A percentile compares a stretch with the other conserved stretches of the same genome.
Evolutionary conservation across 1,140 invertebrate species (phyloP).

Genomic region (Calosoma granatense): DNA sequence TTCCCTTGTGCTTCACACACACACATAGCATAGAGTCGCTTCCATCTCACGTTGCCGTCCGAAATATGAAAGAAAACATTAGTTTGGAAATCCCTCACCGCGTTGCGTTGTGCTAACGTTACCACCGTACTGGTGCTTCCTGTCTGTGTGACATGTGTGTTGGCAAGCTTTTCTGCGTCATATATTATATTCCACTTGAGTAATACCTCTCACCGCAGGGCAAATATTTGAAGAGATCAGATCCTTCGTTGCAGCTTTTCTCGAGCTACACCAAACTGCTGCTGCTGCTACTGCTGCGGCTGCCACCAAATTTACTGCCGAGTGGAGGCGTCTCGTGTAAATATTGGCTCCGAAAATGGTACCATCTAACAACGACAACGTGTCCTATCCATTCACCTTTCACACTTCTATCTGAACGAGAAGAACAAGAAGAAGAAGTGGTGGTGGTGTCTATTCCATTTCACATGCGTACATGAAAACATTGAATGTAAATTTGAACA

Average conservation of each 20-base stretch:
- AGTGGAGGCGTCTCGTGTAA: not conserved
- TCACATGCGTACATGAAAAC: too few species aligned
- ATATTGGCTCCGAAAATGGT: slow-evolving; percentile 5
- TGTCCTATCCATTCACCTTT: too few species aligned
- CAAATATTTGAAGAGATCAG: slow-evolving; percentile 18
- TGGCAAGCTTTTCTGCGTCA: slow-evolving; percentile 12
- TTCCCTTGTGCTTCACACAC: slow-evolving; percentile 15
- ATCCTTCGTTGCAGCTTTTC: slow-evolving; percentile 12
- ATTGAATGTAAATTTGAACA: too few species aligned
- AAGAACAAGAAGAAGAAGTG: too few species aligned
- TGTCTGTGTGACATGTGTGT: slow-evolving; percentile 9
- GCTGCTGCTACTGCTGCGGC: not conserved
- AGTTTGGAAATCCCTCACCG: not conserved
- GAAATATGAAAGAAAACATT: slow-evolving; percentile 9
- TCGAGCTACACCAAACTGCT: not conserved
- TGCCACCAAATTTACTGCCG: slow-evolving; percentile 8
- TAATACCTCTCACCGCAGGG: slow-evolving; percentile 16
- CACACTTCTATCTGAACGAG: too few species aligned
- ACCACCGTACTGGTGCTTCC: slow-evolving; percentile 4
- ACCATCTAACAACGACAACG: slow-evolving; percentile 1
- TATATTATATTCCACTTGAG: slow-evolving; percentile 20
- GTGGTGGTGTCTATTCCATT: too few species aligned
- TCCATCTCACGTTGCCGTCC: not conserved
- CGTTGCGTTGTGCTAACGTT: too few species aligned
- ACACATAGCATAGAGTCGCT: too few species aligned